Conservation (phyloP, 2,888 invertebrate species). For the Siphonodentalium dalli region DNA sequence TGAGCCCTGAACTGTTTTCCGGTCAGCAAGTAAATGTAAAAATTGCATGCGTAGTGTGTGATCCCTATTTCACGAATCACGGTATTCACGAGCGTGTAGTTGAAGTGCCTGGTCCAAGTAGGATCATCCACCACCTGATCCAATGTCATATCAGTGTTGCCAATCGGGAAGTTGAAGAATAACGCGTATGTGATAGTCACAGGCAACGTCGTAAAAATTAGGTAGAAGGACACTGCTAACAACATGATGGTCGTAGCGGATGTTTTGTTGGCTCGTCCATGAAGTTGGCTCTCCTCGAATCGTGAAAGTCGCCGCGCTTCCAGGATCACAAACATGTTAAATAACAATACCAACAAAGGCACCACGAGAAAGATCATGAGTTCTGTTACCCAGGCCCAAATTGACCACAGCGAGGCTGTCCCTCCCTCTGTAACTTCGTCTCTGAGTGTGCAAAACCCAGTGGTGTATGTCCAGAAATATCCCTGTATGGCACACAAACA, state of each 20-base stretch:
- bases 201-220: conserved; percentile 60
- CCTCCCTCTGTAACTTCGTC: conserved; percentile 36
- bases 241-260: conserved; percentile 62
- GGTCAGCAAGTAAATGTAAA: conserved; percentile 62
- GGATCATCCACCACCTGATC: conserved; percentile 34
- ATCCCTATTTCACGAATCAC: conserved; percentile 57
- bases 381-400: conserved; percentile 62
- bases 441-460: conserved; percentile 42
- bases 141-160: conserved; percentile 25
- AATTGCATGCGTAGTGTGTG: conserved; percentile 62
- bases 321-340: conserved; percentile 60
- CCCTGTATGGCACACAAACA: conserved; percentile 54
- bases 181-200: conserved; percentile 55
- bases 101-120: conserved; percentile 46
- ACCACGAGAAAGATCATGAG: conserved; percentile 58
- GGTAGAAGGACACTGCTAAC: conserved; percentile 61
- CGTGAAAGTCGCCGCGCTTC: conserved; percentile 51
- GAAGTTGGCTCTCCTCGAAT: conserved; percentile 39
- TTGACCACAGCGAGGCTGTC: conserved; percentile 47
- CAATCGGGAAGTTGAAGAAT: conserved; percentile 43
- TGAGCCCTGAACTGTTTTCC: conserved; percentile 62
- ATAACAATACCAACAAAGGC: conserved; percentile 58
- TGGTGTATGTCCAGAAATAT: conserved; percentile 55
- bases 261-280: conserved; percentile 39
- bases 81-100: conserved; percentile 42